These are phyloP conservation scores for Istiophorus platypterus DNA, from an alignment of 2,113 vertebrate species.

Conservation along the genomic window DNA sequence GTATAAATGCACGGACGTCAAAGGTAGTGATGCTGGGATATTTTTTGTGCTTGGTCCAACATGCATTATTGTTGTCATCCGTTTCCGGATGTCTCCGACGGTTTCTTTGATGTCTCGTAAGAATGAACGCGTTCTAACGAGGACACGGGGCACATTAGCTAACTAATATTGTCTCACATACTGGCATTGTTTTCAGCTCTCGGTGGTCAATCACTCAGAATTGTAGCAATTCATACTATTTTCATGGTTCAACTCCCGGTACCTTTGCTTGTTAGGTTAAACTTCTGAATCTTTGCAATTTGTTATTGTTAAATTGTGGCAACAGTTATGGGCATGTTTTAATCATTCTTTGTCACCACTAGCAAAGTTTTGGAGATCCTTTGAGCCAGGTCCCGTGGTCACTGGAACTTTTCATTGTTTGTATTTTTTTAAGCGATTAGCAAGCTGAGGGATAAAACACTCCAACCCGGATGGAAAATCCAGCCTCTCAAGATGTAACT, in stretches of 20 bases:
- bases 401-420: slow-evolving; percentile 53
- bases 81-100: background rate
- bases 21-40: background rate
- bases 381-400: background rate
- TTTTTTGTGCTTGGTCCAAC: background rate
- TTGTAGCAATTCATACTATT: background rate
- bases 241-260: background rate
- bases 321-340: background rate
- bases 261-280: background rate
- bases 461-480: slow-evolving; percentile 70
- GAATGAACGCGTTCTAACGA: slow-evolving; percentile 20
- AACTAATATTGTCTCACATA: slow-evolving; percentile 1
- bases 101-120: slow-evolving; percentile 17
- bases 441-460: slow-evolving; percentile 51
- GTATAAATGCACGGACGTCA: background rate
- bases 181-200: background rate
- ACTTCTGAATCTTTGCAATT: background rate
- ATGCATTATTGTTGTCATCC: background rate
- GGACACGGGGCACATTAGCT: slow-evolving; percentile 6
- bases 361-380: slow-evolving; percentile 19
- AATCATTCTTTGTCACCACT: background rate
- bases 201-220: background rate
- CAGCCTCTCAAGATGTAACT: slow-evolving; percentile 61
- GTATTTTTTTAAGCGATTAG: slow-evolving; percentile 57
- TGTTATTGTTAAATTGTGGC: background rate